A percentile compares a stretch with the other conserved stretches of the same genome.
Conservation (phyloP, 1,140 invertebrate genomes). For the Agrilus planipennis region DNA sequence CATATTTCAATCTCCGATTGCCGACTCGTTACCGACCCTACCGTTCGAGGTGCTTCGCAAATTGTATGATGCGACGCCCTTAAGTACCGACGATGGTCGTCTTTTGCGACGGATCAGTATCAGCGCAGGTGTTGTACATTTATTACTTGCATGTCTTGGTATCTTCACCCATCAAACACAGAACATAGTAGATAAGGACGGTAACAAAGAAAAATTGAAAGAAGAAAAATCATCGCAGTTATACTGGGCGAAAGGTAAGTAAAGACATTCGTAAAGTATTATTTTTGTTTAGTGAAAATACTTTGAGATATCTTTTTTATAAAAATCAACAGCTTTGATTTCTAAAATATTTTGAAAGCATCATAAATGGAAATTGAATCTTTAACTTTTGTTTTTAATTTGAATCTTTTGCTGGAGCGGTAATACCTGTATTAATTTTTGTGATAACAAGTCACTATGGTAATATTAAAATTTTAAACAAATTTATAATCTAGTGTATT, state of each 20-base stretch:
- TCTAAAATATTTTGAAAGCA: too few species aligned
- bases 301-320: not conserved
- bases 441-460: too few species aligned
- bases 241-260: conserved; percentile 79
- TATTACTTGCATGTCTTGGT: conserved; percentile 75
- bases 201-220: conserved; percentile 21
- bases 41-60: conserved; percentile 77
- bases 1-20: conserved; percentile 62
- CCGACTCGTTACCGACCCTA: conserved; percentile 65
- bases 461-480: too few species aligned
- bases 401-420: too few species aligned
- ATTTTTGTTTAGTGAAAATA: not conserved
- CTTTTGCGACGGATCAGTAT: conserved; percentile 66
- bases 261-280: not conserved
- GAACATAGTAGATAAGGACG: conserved; percentile 15
- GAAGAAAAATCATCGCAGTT: conserved; percentile 67
- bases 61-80: conserved; percentile 64
- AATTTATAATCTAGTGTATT: too few species aligned
- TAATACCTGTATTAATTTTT: too few species aligned
- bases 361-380: too few species aligned
- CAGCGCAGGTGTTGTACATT: conserved; percentile 68
- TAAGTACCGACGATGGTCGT: conserved; percentile 70
- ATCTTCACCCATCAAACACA: conserved; percentile 75
- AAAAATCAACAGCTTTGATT: too few species aligned
- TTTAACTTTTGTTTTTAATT: too few species aligned